These are phyloP conservation scores for Andrena hattorfiana DNA, from an alignment of 2,888 invertebrate species.

Conservation along the genomic window DNA sequence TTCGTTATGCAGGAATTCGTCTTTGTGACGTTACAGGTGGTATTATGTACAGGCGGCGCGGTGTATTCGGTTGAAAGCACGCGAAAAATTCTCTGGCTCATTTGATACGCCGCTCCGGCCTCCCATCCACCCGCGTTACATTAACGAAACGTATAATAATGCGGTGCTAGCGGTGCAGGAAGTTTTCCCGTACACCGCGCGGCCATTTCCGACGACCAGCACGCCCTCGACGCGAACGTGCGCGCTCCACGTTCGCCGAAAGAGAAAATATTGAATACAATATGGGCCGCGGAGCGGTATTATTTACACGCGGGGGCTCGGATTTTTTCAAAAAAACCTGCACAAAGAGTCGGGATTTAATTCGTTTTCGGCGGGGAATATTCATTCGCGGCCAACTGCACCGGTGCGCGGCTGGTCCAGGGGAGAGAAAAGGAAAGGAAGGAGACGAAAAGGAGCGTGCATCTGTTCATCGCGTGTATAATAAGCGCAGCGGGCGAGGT, in stretches of 20 bases:
- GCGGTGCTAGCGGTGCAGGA: conserved; percentile 16
- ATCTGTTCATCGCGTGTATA: conserved; percentile 54
- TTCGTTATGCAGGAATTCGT: conserved; percentile 49
- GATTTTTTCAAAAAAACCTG: conserved; percentile 58
- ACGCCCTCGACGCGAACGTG: conserved; percentile 12
- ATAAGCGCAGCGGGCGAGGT: conserved; percentile 30
- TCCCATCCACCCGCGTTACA: conserved; percentile 29
- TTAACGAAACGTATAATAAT: conserved; percentile 67
- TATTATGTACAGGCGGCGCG: conserved; percentile 21
- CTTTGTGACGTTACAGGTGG: conserved; percentile 45
- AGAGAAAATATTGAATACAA: conserved; percentile 72
- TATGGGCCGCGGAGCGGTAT: conserved; percentile 62
- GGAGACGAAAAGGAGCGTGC: conserved; percentile 20
- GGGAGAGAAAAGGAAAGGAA: neutral
- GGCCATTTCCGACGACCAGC: conserved; percentile 49
- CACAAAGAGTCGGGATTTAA: conserved; percentile 73
- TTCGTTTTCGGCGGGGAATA: conserved; percentile 70
- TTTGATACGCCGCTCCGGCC: conserved; percentile 46
- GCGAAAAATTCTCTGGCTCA: conserved; percentile 56
- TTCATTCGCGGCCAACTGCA: conserved; percentile 53
- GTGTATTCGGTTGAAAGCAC: conserved; percentile 26
- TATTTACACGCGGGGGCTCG: conserved; percentile 69
- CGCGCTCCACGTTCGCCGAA: conserved; percentile 48
- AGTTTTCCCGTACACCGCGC: conserved; percentile 48
- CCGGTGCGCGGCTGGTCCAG: neutral